Evolutionary conservation across 2,797 vertebrate genomes (phyloP), one percentile per base, ranked within the genome.

Genomic region (Molossus molossus): DNA sequence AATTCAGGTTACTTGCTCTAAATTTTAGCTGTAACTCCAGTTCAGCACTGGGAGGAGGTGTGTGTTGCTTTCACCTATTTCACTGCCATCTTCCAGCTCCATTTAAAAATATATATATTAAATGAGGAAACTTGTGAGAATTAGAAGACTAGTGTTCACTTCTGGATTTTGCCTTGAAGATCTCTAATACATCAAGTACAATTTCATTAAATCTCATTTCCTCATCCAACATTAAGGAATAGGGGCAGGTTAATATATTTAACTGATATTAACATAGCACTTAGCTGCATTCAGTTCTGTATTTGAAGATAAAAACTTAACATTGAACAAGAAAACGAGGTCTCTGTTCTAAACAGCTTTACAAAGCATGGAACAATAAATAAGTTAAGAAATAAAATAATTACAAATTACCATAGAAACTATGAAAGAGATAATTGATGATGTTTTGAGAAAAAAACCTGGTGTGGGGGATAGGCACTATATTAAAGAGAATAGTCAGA

Each of bases 261-360:
- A 50, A 50, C 27, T 86, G 33, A 70, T n/a, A 57, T 64, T 37
- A 95, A n/a, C 23, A n/a, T 3, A 75, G 27, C 27, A 72, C 25
- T 65, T 50, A 14, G 13, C 48, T 37, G 20, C 69, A 65, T 6
- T 84, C 64, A 69, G 48, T n/a, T 75, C 45, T 89, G 13, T 64
- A 83, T 72, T 55, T 80, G 29, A 92, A 95, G 29, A 25, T 95
- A 64, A 82, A 93, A 86, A 58, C 62, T 85, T 67, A 94, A 20
- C 65, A 58, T 0, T 23, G 2, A 85, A 62, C 25, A 83, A 89
- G 57, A 80, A 80, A 85, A 90, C 20, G 27, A 33, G 73, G 53
- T 5, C 27, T 92, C 13, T 64, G 18, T 18, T 91, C 37, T 69
- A 90, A 86, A 40, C 27, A 75, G 69, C 27, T 80, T 91, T 76